These are phyloP conservation scores for Enteromius anoplus DNA, from an alignment of 2,797 vertebrate genomes.

Conservation along the genomic window DNA sequence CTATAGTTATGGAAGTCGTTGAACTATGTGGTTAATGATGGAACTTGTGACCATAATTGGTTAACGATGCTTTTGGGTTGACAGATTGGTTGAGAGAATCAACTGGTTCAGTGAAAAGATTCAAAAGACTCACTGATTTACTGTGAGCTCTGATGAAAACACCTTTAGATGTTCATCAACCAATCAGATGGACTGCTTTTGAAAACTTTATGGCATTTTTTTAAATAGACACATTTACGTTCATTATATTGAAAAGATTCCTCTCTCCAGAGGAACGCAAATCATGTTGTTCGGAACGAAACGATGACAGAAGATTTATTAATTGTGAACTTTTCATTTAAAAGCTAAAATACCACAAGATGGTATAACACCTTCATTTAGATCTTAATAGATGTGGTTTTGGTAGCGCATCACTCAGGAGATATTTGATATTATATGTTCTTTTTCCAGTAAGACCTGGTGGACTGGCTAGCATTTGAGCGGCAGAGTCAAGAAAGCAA, in stretches of 20 bases:
- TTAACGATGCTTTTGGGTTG: not conserved
- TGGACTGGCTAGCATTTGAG: slow-evolving; percentile 3
- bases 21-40: not conserved
- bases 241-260: not conserved
- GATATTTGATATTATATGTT: not conserved
- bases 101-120: not conserved
- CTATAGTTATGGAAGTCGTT: not conserved
- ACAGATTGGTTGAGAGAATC: not conserved
- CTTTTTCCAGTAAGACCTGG: not conserved
- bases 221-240: not conserved
- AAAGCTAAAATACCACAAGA: not conserved
- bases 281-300: not conserved
- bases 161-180: not conserved
- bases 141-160: not conserved
- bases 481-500: not conserved
- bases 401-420: not conserved
- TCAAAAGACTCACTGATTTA: not conserved
- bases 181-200: not conserved
- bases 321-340: not conserved
- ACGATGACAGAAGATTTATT: not conserved
- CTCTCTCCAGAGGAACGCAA: not conserved
- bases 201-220: not conserved
- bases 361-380: not conserved
- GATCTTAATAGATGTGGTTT: not conserved
- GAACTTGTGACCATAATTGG: not conserved